Evolutionary conservation across 2,888 invertebrate genomes (phyloP).

Genomic region (Lampropteryx suffumata): DNA sequence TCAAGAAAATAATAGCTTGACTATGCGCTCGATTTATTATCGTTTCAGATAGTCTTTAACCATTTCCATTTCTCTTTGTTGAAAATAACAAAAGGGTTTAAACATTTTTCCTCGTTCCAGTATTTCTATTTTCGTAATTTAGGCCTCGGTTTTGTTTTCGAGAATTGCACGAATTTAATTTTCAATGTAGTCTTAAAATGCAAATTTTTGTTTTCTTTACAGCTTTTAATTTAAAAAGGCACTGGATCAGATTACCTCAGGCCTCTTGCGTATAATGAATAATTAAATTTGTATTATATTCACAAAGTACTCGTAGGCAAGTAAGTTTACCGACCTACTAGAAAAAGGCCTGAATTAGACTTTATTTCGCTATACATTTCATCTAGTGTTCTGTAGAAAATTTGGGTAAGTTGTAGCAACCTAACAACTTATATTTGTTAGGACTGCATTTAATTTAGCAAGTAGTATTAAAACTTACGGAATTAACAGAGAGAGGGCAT

Average conservation of each 20-base stretch:
- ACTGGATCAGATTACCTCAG: background rate
- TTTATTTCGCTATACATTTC: no score
- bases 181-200: constrained; percentile 25
- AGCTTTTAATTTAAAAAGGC: constrained; percentile 12
- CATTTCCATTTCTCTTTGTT: constrained; percentile 53
- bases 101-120: constrained; percentile 38
- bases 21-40: constrained; percentile 57
- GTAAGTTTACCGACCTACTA: no score
- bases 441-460: no score
- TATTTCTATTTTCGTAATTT: constrained; percentile 35
- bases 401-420: no score
- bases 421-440: no score
- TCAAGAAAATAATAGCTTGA: constrained; percentile 48
- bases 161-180: constrained; percentile 25
- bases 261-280: no score
- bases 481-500: no score
- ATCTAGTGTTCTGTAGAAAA: no score
- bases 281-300: no score
- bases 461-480: no score
- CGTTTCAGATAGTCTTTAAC: constrained; percentile 47
- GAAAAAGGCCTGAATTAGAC: no score
- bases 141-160: constrained; percentile 31
- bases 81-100: constrained; percentile 51
- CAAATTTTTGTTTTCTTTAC: constrained; percentile 23
- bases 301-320: no score